Conservation (phyloP, 2,113 vertebrate species). For the Ophthalmolycus amberensis region DNA sequence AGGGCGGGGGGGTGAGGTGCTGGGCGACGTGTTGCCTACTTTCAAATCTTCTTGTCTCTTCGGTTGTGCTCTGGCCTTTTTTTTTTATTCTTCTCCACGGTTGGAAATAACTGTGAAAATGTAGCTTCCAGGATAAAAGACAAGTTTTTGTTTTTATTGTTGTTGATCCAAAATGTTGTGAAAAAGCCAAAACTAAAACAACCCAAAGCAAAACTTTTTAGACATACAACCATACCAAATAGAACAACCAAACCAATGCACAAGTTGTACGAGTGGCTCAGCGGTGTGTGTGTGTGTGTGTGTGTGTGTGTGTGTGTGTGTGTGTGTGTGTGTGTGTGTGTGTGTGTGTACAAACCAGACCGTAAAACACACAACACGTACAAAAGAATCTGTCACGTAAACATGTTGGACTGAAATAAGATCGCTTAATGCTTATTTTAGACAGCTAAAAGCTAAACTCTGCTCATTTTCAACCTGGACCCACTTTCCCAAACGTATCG, state of each 20-base stretch:
- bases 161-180: slow-evolving; percentile 79
- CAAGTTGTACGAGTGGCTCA: slow-evolving; percentile 57
- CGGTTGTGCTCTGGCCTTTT: slow-evolving; percentile 77
- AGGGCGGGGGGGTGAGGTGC: not conserved
- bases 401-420: slow-evolving; percentile 16
- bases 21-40: slow-evolving; percentile 72
- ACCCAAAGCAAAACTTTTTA: slow-evolving; percentile 79
- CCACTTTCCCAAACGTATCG: not conserved
- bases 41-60: slow-evolving; percentile 80
- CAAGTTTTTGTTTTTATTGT: slow-evolving; percentile 5
- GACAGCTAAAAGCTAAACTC: slow-evolving; percentile 5
- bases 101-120: slow-evolving; percentile 85
- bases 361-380: slow-evolving; percentile 25
- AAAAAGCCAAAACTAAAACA: slow-evolving; percentile 78
- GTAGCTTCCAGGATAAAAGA: slow-evolving; percentile 75
- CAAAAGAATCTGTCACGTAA: slow-evolving; percentile 14
- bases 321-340: slow-evolving; percentile 38
- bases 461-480: slow-evolving; percentile 31
- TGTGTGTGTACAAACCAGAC: slow-evolving; percentile 67
- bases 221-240: slow-evolving; percentile 80
- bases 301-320: slow-evolving; percentile 46
- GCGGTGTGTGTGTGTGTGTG: slow-evolving; percentile 5
- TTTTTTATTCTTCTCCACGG: slow-evolving; percentile 70
- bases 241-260: slow-evolving; percentile 82
- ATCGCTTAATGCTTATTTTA: slow-evolving; percentile 9